Conservation (phyloP, 2,888 invertebrate species). For the Melieria omissa region DNA sequence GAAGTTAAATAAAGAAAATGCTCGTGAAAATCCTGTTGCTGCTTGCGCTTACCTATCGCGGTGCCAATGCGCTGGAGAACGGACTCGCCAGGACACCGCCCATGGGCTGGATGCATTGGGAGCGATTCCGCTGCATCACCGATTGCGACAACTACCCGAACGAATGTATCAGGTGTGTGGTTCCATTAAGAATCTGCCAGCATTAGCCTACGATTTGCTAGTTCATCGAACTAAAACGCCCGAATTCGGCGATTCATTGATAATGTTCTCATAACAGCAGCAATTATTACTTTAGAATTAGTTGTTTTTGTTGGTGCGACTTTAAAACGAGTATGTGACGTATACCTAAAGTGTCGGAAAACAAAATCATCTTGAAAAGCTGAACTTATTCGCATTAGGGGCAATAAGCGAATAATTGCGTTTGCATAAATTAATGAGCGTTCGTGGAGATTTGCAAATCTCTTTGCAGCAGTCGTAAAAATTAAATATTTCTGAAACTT, state of each 20-base stretch:
- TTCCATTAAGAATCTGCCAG: background rate
- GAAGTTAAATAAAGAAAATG: conserved; percentile 33
- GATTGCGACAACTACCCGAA: conserved; percentile 72
- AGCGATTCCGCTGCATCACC: conserved; percentile 72
- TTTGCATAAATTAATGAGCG: no score
- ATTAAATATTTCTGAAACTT: no score
- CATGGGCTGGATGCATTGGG: conserved; percentile 78
- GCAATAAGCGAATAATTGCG: no score
- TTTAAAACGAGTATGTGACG: background rate
- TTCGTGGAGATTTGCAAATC: no score
- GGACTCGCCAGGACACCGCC: conserved; percentile 75
- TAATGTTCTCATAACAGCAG: no score
- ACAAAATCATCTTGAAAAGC: background rate
- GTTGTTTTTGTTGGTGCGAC: no score
- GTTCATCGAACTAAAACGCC: no score
- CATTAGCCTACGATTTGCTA: no score
- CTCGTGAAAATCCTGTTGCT: conserved; percentile 20
- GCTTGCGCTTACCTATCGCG: conserved; percentile 16
- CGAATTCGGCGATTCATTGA: no score
- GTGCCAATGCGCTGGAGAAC: conserved; percentile 68
- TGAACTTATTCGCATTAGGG: no score
- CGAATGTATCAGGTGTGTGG: conserved; percentile 72
- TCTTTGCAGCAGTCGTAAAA: no score
- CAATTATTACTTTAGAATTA: no score
- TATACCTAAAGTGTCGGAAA: background rate